Conservation (phyloP, 2,888 invertebrate species). For the Halictus quadricinctus region DNA sequence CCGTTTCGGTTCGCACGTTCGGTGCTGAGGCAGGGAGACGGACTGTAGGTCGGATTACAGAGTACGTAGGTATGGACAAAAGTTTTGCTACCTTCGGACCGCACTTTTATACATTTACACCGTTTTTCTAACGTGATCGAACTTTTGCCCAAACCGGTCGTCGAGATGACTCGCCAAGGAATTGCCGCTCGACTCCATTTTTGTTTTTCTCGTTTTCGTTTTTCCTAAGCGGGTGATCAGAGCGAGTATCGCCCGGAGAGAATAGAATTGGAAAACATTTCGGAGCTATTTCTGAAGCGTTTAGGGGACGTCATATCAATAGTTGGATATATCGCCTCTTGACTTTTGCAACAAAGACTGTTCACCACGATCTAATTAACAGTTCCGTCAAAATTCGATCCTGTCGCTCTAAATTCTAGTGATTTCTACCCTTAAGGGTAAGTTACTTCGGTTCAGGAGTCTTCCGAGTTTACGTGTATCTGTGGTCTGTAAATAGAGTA, state of each 20-base stretch:
- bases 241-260: constrained; percentile 34
- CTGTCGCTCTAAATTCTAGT: neutral
- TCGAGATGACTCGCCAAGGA: constrained; percentile 50
- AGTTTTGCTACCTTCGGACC: constrained; percentile 69
- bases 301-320: constrained; percentile 50
- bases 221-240: constrained; percentile 16
- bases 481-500: constrained; percentile 41
- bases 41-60: constrained; percentile 42
- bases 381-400: constrained; percentile 1
- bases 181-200: constrained; percentile 41
- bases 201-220: constrained; percentile 16
- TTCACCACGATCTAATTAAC: neutral
- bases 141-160: constrained; percentile 72
- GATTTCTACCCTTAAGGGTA: neutral
- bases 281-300: constrained; percentile 40
- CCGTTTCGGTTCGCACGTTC: constrained; percentile 36
- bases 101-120: constrained; percentile 80
- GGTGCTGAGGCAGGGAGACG: constrained; percentile 38
- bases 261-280: constrained; percentile 36
- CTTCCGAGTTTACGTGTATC: constrained; percentile 51
- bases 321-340: constrained; percentile 53
- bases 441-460: constrained; percentile 32
- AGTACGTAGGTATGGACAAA: constrained; percentile 68
- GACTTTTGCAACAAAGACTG: constrained; percentile 48
- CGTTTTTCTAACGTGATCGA: constrained; percentile 68